Base-by-base conservation (phyloP, 2,113 vertebrate species). In the Thunnus thynnus region DNA sequence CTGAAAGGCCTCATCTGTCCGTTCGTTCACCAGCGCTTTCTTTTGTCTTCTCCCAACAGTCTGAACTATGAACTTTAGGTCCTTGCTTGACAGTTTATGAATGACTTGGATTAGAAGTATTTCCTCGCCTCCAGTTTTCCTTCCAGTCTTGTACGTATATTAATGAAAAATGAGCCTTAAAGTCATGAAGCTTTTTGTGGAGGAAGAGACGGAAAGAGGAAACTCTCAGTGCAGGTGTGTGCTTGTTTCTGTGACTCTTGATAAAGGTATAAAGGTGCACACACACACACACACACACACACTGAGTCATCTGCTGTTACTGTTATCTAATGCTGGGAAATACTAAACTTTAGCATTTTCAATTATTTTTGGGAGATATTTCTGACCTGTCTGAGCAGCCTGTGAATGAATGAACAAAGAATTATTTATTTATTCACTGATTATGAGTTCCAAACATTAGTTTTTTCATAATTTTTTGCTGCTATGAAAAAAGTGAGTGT, bases 81-180 rank as follows among this genome's bases (percentile, higher is more conserved):
- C 65, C 46, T 60, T 52, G 16, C 1, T 7, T 0, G 20, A 27
- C 30, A 17, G 18, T 47, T 25, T 25, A 18, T 6, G 51, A 76
- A 57, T 9, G 18, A 16, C 25, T 66, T 22, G 0, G 25, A 61
- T 30, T 25, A 67, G 20, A 58, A 22, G 17, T 13, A 48, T 48
- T 20, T 17, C 3, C 25, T 18, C 7, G 30, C 14, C 18, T 80
- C 27, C 3, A 3, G 6, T 68, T 48, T 12, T 60, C 50, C 12
- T 20, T 13, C 2, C 27, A 17, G 27, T 51, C 7, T 25, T 16
- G 63, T 68, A 56, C 18, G 62, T 44, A 2, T 57, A 22, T 17
- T 52, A 72, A 63, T 75, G 82, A 80, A 65, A 69, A 80, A 66
- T 27, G 65, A 70, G 20, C 25, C 27, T 27, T 5, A 47, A 10